phyloP scores from a whole-genome alignment of 2,113 vertebrate genomes.

The Hippocampus barbouri region DNA sequence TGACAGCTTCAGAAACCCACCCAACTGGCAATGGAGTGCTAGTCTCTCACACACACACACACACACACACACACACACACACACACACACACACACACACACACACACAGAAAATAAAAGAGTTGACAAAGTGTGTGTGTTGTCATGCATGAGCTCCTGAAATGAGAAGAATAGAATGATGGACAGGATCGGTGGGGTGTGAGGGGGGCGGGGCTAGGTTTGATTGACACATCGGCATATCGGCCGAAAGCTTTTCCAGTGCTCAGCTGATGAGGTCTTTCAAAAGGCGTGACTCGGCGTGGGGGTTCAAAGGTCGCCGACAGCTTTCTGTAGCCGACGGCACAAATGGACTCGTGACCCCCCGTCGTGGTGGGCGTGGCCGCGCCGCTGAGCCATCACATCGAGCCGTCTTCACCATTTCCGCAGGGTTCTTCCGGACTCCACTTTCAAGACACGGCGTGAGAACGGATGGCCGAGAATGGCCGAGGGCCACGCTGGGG shows the following conservation, averaged over 20 bases:
- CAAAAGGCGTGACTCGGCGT: not conserved
- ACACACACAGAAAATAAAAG: not conserved
- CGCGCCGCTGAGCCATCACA: not conserved
- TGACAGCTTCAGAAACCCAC: constrained; percentile 55
- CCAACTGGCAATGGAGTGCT: constrained; percentile 39
- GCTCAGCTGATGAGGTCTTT: not conserved
- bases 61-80: constrained; percentile 7
- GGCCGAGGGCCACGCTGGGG: no score
- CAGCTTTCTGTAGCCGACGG: not conserved
- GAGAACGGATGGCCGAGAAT: not conserved
- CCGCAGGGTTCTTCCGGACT: no score
- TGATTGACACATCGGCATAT: constrained; percentile 51
- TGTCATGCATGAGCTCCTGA: constrained; percentile 7
- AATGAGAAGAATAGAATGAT: constrained; percentile 46
- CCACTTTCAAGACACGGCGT: no score
- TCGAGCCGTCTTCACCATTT: no score
- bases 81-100: constrained; percentile 18
- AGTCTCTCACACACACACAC: constrained; percentile 7
- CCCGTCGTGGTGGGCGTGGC: not conserved
- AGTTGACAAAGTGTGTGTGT: not conserved
- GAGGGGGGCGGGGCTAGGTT: constrained; percentile 24
- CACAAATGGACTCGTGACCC: not conserved
- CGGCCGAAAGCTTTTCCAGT: not conserved
- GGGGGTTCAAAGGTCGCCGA: not conserved
- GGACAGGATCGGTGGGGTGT: constrained; percentile 55